Base-by-base conservation (phyloP, 2,797 vertebrate species). In the Acanthurus lineatus region DNA sequence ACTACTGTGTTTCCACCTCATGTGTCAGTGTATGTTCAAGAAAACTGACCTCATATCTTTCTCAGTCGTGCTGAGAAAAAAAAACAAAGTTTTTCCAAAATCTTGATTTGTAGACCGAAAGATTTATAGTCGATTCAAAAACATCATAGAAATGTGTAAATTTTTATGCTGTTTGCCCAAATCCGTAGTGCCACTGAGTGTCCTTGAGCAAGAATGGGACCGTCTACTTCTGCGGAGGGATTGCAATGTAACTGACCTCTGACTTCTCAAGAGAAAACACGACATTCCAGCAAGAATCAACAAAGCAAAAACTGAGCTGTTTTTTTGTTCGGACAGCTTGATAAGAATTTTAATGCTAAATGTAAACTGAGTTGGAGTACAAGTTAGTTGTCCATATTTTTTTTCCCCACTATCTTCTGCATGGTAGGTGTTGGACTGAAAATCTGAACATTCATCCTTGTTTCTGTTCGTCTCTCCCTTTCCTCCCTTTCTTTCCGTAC, bases 231-330 rank as follows among this genome's bases (percentile, higher is more conserved):
- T 51, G 4, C 16, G 56, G 22, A 69, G 9, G 22, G 69, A 20
- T 49, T 69, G 65, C 20, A 25, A 38, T 60, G 48, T 38, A 44
- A 17, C 40, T 73, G 47, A 88, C 75, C 65, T 80, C 22, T 65
- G 61, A 74, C 68, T 38, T 19, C 60, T 73, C 16, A 38, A 69
- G 2, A 72, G 11, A 68, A 68, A 80, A 59, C 9, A 51, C 1
- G 53, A 28, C 20, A 38, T 79, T 59, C 20, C 32, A 38, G 14
- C 20, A 35, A 32, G 9, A 82, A 80, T 81, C 60, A 70, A 54
- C 72, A 69, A 67, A 58, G 28, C 59, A 73, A 35, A 58, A 81
- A 62, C 49, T 65, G 15, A 47, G 59, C 40, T 32, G 15, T 54
- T 57, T 42, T 40, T 42, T 11, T 59, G 25, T 65, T 49, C 19